Base-by-base conservation (phyloP, 2,113 vertebrate species). In the Caretta caretta region DNA sequence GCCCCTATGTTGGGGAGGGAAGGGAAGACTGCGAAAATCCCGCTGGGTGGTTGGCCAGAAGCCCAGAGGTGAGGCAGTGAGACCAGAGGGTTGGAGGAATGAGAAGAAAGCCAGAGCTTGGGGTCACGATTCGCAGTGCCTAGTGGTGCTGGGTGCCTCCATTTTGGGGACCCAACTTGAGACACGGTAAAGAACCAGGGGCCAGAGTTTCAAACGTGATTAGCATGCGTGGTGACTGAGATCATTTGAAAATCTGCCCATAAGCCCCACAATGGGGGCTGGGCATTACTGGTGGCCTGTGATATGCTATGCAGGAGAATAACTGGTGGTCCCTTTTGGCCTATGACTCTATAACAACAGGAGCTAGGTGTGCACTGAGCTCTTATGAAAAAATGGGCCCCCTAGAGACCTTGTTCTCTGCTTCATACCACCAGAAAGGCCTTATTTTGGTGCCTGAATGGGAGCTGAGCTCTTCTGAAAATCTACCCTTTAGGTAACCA, bases 141-240 rank as follows among this genome's bases (percentile, higher is more conserved):
- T 48, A 75, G 85, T 86, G 78, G 49, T 51, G 6, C 22, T 22
- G 16, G n/a, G 42, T 93, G 79, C 84, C 24, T 86, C 24, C 69
- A 90, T 76, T 92, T 89, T 86, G 83, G 80, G 27, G 65, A 27
- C 48, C 69, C 81, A 65, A 90, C 54, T 83, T 35, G 89, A 76
- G 54, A 35, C 89, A 90, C 82, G 27, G 27, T 81, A 72, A 72
- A 35, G 87, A 90, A 90, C 87, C 84, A 87, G 24, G 83, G 95
- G 57, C 57, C 72, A 87, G 59, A 65, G 29, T 35, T 16, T 27
- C 57, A 59, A 31, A 59, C 5, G 27, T 59, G 57, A 29, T 59
- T 65, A 6, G 31, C 6, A 16, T 65, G 29, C 3, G 13, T 65
- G 31, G 13, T 14, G 31, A 65, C 59, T 35, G 27, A 35, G 59